These are phyloP conservation scores for Vireo griseus DNA, from an alignment of 2,797 vertebrate species.

Conservation along the genomic window DNA sequence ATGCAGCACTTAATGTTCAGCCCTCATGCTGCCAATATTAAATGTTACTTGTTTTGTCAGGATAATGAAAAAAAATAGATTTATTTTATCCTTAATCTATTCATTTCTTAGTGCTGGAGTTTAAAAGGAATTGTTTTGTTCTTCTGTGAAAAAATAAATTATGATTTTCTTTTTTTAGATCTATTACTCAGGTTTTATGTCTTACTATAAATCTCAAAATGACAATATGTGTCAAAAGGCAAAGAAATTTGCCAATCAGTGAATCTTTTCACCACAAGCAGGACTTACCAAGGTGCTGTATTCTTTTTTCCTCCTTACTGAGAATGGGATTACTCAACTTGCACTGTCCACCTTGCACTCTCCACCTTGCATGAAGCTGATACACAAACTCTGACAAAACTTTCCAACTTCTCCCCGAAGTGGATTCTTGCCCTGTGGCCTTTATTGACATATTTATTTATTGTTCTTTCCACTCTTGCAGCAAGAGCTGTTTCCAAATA, in stretches of 20 bases:
- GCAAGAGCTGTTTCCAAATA: not conserved
- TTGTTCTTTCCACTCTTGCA: not conserved
- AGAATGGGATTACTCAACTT: too few species aligned
- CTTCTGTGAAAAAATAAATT: not conserved
- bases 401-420: accelerated
- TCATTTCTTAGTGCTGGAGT: not conserved
- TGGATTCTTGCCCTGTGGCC: not conserved
- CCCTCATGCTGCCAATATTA: not conserved
- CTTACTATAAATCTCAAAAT: not conserved
- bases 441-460: not conserved
- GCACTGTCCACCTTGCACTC: not conserved
- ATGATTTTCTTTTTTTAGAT: not conserved
- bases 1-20: not conserved
- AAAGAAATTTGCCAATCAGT: not conserved
- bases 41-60: not conserved
- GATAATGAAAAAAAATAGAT: not conserved
- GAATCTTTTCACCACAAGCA: not conserved
- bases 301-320: not conserved
- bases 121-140: not conserved
- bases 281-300: not conserved
- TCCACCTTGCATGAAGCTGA: not conserved
- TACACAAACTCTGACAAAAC: not conserved
- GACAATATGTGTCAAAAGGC: not conserved
- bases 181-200: not conserved
- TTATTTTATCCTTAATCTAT: not conserved